Percentiles rank a stretch among this genome's conserved stretches.
phyloP scores from a whole-genome alignment of 2,888 invertebrate genomes.

The Odontothrips loti region DNA sequence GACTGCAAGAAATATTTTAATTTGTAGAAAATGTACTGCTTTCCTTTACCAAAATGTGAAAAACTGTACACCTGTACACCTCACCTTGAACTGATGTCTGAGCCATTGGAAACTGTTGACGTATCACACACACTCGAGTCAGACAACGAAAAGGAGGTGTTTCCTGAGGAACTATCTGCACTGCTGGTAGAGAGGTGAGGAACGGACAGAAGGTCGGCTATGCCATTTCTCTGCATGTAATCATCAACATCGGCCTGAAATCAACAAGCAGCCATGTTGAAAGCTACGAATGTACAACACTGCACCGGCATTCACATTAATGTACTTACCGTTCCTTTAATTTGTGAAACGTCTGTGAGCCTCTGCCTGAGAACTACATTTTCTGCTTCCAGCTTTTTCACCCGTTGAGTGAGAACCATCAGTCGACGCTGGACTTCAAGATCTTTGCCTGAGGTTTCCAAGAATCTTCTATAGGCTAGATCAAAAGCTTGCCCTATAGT shows the following conservation, averaged over 20 bases:
- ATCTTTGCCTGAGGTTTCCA: slow-evolving; percentile 87
- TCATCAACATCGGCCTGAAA: slow-evolving; percentile 42
- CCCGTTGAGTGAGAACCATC: slow-evolving; percentile 75
- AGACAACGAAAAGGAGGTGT: neutral
- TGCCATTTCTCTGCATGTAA: slow-evolving; percentile 43
- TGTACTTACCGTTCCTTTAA: slow-evolving; percentile 50
- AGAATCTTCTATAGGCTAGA: slow-evolving; percentile 84
- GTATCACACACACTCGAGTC: slow-evolving; percentile 6
- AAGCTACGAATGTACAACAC: slow-evolving; percentile 8
- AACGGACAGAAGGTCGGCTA: slow-evolving; percentile 41
- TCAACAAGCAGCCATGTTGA: neutral
- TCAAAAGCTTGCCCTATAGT: slow-evolving; percentile 99
- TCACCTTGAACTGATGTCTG: slow-evolving; percentile 28
- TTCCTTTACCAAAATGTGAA: too few species aligned
- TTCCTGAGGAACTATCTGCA: slow-evolving; percentile 20
- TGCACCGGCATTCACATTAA: neutral
- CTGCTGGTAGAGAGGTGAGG: slow-evolving; percentile 17
- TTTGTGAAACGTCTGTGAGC: slow-evolving; percentile 61
- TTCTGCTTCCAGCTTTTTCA: slow-evolving; percentile 81
- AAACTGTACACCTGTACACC: neutral
- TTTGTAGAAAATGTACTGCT: neutral
- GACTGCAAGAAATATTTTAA: slow-evolving; percentile 22
- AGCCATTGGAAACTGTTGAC: neutral
- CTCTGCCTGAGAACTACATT: slow-evolving; percentile 77
- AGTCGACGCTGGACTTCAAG: slow-evolving; percentile 77